Percentiles rank a stretch among this genome's conserved stretches.
These are phyloP conservation scores for Tenthredo livida DNA, from an alignment of 2,888 invertebrate genomes.

Conservation along the genomic window DNA sequence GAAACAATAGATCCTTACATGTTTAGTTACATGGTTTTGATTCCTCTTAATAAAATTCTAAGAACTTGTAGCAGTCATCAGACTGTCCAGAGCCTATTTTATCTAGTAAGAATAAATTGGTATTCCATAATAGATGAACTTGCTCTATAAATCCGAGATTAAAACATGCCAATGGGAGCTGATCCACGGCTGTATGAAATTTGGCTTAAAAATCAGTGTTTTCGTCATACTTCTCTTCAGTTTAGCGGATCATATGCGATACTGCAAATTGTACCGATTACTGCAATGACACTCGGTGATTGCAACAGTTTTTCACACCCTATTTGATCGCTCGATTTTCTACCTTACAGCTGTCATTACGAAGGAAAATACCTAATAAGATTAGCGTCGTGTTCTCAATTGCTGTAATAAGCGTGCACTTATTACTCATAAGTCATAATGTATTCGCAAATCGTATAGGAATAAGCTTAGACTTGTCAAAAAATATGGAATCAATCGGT, in stretches of 20 bases:
- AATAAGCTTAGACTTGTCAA: not conserved
- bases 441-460: not conserved
- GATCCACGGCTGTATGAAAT: not conserved
- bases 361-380: too few species aligned
- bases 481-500: not conserved
- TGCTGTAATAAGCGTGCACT: not conserved
- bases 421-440: not conserved
- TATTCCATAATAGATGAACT: not conserved
- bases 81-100: not conserved
- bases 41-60: not conserved
- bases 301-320: not conserved
- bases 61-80: not conserved
- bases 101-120: not conserved
- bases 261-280: constrained; percentile 3
- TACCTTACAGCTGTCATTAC: not conserved
- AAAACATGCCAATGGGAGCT: not conserved
- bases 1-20: not conserved
- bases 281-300: not conserved
- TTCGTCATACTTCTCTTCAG: not conserved
- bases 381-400: too few species aligned
- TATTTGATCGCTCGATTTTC: not conserved
- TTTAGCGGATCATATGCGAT: not conserved
- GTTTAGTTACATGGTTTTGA: not conserved
- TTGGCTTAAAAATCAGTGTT: not conserved
- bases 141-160: not conserved